Evolutionary conservation across 2,113 vertebrate genomes (phyloP), one percentile per base, ranked within the genome.

Genomic region (Tragelaphus imberbis): DNA sequence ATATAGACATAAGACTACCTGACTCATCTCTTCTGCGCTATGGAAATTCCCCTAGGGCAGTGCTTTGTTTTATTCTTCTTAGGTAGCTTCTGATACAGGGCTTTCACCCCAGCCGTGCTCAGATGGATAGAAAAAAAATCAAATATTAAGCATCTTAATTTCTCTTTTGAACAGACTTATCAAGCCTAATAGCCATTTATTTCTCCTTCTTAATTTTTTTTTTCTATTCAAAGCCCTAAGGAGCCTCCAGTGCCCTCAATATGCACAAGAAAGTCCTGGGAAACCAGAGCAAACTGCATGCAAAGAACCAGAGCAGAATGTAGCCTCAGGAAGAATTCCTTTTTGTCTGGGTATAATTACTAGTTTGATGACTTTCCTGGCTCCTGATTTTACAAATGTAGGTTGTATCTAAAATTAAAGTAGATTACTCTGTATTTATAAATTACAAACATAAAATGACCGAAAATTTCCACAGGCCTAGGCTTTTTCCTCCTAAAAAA

Each of bases 391-490:
- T 93, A 87, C 49, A 95, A 91, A 97, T 93, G 91, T 95, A 97
- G 96, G 84, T 93, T 97, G 75, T 51, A 77, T 86, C 80, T 95
- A 97, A 98, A 98, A 97, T 97, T 97, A 97, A 95, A 95, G 65
- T 27, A 49, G 44, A 92, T 82, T 51, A 80, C 58, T 90, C 75
- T 25, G 77, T 97, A 97, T 95, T 94, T 84, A 92, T 82, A 95
- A 84, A 88, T 68, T 16, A 30, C 84, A 96, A 95, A 95, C 89
- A 87, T n/a, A 63, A 96, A 95, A 96, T 63, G 65, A 84, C 47
- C 6, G 61, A 85, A 68, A 30, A 40, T 94, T 96, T 68, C 84
- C 49, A 87, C 4, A 91, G 36, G 8, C 14, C 9, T 55, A 95
- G 55, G 16, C 9, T 65, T 84, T 91, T 87, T 89, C 28, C 51